Evolutionary conservation across 2,888 invertebrate genomes (phyloP), one percentile per base, ranked within the genome.

Genomic region (Lasioglossum marginatum): DNA sequence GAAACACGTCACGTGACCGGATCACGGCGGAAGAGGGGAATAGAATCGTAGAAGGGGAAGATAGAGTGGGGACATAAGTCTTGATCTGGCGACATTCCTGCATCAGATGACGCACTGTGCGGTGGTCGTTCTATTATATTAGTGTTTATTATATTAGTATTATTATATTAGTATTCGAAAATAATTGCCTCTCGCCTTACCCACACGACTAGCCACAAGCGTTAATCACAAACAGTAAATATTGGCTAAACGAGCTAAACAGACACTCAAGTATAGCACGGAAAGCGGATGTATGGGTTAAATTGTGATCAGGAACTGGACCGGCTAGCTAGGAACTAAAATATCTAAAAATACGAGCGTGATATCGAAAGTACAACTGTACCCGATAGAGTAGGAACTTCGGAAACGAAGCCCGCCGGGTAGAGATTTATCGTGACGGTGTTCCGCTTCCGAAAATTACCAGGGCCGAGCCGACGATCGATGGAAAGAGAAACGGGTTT

Each of bases 371-470:
- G 40, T 83, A 31, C 73, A 48, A 60, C 27, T n/a, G 68, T 48
- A 77, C 71, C 40, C 60, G 71, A 63, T 40, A 14, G 34, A 76
- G 14, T 60, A 70, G 70, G 79, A 79, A 77, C 63, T 83, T 72
- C 57, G 71, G 72, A 79, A 83, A 83, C 57, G 83, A 76, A 83
- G 72, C 57, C 66, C 23, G 31, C 45, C 66, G 16, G n/a, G 83
- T 79, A 72, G 83, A 79, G 83, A 83, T 85, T 85, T 79, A 85
- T 85, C 76, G 85, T 23, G 79, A 72, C 57, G 66, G 66, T 4
- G 83, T 34, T 45, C 66, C 37, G 75, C 40, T 83, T 68, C 75
- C 75, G 83, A 85, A 85, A 85, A 85, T 85, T 79, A 83, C 83
- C 79, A 76, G 79, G 31, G 60, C 78, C 27, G 57, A 40, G n/a